Conservation (phyloP, 2,888 invertebrate species). For the Heteromurus nitidus region DNA sequence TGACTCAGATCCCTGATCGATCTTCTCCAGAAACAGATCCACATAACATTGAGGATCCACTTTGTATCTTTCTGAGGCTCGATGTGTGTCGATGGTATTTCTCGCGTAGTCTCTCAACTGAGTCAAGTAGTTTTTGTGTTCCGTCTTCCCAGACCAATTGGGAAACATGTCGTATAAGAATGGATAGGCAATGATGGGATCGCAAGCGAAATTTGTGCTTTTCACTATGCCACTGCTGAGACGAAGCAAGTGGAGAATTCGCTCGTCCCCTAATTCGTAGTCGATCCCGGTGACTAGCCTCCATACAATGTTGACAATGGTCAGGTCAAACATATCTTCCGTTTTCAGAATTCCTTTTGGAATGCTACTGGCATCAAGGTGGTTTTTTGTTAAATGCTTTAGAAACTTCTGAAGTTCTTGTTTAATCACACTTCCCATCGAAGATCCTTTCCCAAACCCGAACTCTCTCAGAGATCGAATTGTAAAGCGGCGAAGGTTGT, state of each 20-base stretch:
- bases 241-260: not conserved
- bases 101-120: not conserved
- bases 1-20: slow-evolving; percentile 29
- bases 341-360: not conserved
- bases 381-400: not conserved
- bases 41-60: slow-evolving; percentile 35
- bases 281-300: not conserved
- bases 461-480: slow-evolving; percentile 28
- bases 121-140: not conserved
- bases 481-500: slow-evolving; percentile 24
- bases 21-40: slow-evolving; percentile 44
- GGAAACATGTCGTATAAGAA: slow-evolving; percentile 5
- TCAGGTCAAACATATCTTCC: not conserved
- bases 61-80: not conserved
- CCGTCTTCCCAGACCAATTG: not conserved
- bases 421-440: slow-evolving; percentile 37
- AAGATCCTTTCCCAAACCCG: slow-evolving; percentile 30
- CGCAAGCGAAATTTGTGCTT: not conserved
- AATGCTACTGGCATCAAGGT: not conserved
- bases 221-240: not conserved
- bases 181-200: not conserved
- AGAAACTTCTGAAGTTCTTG: slow-evolving; percentile 31
- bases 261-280: not conserved
- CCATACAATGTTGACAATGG: slow-evolving; percentile 8
- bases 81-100: not conserved